A percentile compares a stretch with the other conserved stretches of the same genome.
phyloP scores from a whole-genome alignment of 2,888 invertebrate genomes.

The Branchellion lobata region DNA sequence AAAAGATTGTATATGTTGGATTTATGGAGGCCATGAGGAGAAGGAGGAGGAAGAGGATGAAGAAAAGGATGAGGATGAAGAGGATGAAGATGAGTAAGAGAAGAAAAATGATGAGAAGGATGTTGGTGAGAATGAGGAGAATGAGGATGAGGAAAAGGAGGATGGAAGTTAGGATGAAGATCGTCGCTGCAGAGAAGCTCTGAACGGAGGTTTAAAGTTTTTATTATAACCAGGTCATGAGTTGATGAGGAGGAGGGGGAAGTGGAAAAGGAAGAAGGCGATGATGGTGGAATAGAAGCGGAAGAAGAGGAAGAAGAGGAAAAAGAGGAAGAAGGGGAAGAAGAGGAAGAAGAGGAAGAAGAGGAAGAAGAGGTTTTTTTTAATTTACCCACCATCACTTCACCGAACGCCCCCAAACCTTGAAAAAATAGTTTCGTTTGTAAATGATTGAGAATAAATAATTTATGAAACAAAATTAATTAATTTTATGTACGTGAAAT shows the following conservation, averaged over 20 bases:
- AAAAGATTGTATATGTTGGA: neutral
- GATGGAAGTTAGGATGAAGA: neutral
- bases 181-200: neutral
- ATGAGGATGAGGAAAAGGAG: conserved; percentile 9
- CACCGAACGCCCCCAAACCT: neutral
- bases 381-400: neutral
- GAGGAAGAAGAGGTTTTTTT: too few species aligned
- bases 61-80: conserved; percentile 2
- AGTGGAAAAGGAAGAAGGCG: neutral
- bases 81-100: neutral
- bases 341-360: too few species aligned
- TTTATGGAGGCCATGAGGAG: neutral
- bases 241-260: too few species aligned
- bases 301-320: too few species aligned
- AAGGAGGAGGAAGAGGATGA: neutral
- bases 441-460: too few species aligned
- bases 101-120: neutral
- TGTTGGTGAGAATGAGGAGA: too few species aligned
- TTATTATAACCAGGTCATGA: neutral
- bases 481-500: too few species aligned
- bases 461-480: too few species aligned
- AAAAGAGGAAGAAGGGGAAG: too few species aligned
- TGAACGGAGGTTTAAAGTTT: neutral
- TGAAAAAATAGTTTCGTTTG: too few species aligned
- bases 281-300: neutral